Conservation (phyloP, 2,797 vertebrate species). For the Erithacus rubecula region DNA sequence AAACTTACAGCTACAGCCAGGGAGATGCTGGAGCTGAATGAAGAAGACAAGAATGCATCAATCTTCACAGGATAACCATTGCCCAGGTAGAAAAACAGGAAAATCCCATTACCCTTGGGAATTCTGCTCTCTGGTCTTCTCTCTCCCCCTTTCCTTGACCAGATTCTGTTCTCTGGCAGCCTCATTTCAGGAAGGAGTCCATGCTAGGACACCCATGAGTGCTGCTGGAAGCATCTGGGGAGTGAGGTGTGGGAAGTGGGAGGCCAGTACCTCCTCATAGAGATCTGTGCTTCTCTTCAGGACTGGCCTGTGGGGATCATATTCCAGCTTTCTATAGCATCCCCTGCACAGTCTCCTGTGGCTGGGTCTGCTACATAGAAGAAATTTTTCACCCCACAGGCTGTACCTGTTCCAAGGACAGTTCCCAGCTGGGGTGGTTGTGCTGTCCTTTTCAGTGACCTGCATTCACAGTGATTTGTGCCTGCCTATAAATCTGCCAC, state of each 20-base stretch:
- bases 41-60: not conserved
- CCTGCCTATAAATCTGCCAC: not conserved
- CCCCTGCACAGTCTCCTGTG: not conserved
- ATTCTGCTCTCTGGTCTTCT: not conserved
- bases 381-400: not conserved
- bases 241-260: accelerated
- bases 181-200: not conserved
- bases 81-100: not conserved
- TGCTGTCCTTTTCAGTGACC: not conserved
- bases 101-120: not conserved
- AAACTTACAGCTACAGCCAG: not conserved
- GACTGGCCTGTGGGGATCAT: not conserved
- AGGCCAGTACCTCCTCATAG: not conserved
- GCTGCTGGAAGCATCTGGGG: not conserved
- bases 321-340: not conserved
- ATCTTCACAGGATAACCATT: not conserved
- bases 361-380: not conserved
- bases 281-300: not conserved
- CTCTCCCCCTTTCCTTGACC: not conserved
- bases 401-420: not conserved
- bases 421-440: not conserved
- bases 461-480: not conserved
- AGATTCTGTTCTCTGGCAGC: not conserved
- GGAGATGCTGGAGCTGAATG: not conserved
- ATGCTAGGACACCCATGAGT: not conserved